Evolutionary conservation across 2,888 invertebrate genomes (phyloP).

Genomic region (Polylopha cassiicola): DNA sequence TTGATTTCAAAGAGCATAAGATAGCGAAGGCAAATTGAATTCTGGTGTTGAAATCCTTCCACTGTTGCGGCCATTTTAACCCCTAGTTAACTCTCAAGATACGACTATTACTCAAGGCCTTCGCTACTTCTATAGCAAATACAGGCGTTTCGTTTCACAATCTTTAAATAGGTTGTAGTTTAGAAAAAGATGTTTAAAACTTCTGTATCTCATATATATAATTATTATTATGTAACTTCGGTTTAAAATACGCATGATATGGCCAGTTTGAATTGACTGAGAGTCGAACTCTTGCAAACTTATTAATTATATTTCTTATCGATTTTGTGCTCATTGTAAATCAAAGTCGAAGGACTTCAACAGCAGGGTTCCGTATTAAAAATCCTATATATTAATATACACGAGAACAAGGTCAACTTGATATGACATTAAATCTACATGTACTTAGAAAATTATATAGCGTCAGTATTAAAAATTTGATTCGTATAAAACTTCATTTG

Average conservation of each 20-base stretch:
- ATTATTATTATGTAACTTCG: too few species aligned
- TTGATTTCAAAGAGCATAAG: slow-evolving; percentile 10
- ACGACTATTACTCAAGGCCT: too few species aligned
- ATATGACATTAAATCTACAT: slow-evolving; percentile 68
- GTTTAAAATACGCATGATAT: too few species aligned
- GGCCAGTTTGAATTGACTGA: too few species aligned
- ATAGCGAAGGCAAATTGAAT: slow-evolving; percentile 11
- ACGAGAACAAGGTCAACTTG: slow-evolving; percentile 53
- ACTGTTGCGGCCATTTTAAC: too few species aligned
- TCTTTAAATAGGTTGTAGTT: too few species aligned
- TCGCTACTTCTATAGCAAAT: too few species aligned
- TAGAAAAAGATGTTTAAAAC: too few species aligned
- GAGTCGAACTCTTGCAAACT: too few species aligned
- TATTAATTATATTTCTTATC: slow-evolving; percentile 15
- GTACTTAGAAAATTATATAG: slow-evolving; percentile 69
- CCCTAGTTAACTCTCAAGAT: too few species aligned
- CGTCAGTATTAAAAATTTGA: slow-evolving; percentile 64
- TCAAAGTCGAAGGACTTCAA: slow-evolving; percentile 29
- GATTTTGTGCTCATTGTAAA: slow-evolving; percentile 35
- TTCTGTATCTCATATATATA: too few species aligned
- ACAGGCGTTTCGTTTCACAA: too few species aligned
- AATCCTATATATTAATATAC: slow-evolving; percentile 49
- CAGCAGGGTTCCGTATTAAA: slow-evolving; percentile 37
- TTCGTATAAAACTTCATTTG: slow-evolving; percentile 68
- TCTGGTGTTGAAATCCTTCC: slow-evolving; percentile 15